phyloP scores from a whole-genome alignment of 2,888 invertebrate genomes.

The Formica aserva region DNA sequence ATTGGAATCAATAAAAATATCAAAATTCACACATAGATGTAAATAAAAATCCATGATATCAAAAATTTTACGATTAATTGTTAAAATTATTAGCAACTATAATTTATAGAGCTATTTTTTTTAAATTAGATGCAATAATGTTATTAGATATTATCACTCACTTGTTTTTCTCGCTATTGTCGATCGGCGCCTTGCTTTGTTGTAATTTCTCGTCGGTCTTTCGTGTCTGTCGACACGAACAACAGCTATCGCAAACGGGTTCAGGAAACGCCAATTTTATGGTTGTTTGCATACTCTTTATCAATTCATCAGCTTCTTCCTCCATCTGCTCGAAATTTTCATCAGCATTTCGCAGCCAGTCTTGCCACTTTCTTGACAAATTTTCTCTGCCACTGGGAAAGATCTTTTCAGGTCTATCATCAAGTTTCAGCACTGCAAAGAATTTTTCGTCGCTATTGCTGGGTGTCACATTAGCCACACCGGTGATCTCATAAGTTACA shows the following conservation, averaged over 20 bases:
- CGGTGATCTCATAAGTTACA: conserved; percentile 74
- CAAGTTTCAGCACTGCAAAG: conserved; percentile 72
- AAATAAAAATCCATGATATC: not conserved
- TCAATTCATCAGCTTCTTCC: conserved; percentile 75
- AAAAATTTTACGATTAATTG: conserved; percentile 1
- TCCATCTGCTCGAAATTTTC: conserved; percentile 75
- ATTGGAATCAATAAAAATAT: not conserved
- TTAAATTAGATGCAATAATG: not conserved
- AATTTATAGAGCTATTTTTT: not conserved
- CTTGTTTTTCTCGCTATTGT: conserved; percentile 73
- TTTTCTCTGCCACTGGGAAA: conserved; percentile 79
- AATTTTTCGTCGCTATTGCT: conserved; percentile 78
- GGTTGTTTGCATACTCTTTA: conserved; percentile 74
- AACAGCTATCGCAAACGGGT: conserved; percentile 79
- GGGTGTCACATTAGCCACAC: conserved; percentile 74
- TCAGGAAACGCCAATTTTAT: conserved; percentile 73
- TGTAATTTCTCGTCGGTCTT: conserved; percentile 75
- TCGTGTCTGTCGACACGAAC: conserved; percentile 79
- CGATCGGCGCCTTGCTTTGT: conserved; percentile 75
- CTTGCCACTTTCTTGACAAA: conserved; percentile 81
- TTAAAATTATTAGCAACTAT: not conserved
- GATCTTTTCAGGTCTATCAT: conserved; percentile 57
- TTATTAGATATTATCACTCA: conserved; percentile 50
- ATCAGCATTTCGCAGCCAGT: conserved; percentile 78
- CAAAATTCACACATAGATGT: not conserved